A percentile compares a stretch with the other conserved stretches of the same genome.
phyloP scores from a whole-genome alignment of 30 jellyfish, hydroid and myxozoan genomes.

The Clytia hemisphaerica region DNA sequence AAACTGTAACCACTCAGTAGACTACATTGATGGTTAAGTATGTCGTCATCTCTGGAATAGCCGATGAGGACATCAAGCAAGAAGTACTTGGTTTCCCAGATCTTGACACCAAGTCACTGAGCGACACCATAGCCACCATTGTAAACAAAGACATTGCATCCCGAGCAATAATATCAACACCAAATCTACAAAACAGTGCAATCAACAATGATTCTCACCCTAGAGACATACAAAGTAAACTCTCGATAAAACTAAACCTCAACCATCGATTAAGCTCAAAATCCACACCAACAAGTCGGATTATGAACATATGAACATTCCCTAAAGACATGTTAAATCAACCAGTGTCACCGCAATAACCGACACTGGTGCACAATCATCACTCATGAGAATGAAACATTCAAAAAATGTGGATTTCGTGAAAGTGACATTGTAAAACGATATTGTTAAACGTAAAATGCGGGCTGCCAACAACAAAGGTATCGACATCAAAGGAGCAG shows the following conservation, averaged over 20 bases:
- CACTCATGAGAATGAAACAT: background rate
- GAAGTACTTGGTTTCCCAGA: background rate
- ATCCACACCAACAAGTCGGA: conserved; percentile 3
- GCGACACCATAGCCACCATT: background rate
- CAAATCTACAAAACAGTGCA: background rate
- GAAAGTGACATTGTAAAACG: conserved; percentile 4
- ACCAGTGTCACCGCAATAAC: background rate
- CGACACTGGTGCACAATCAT: conserved; percentile 18
- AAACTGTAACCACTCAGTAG: background rate
- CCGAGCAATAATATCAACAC: conserved; percentile 1
- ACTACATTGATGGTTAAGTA: background rate
- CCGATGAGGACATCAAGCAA: background rate
- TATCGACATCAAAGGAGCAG: conserved; percentile 16
- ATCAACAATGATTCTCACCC: background rate
- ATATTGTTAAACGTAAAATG: conserved; percentile 6
- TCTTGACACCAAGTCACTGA: background rate
- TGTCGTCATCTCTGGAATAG: background rate
- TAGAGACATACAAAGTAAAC: no score
- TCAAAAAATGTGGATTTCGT: background rate
- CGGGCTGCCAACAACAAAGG: conserved; percentile 9
- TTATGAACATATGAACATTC: background rate
- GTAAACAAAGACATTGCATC: conserved; percentile 7
- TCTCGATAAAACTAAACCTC: no score
- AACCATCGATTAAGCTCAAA: conserved; percentile 4
- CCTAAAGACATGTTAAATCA: background rate